Conservation (phyloP, 2,888 invertebrate species). For the Caenorhabditis zanzibari region DNA sequence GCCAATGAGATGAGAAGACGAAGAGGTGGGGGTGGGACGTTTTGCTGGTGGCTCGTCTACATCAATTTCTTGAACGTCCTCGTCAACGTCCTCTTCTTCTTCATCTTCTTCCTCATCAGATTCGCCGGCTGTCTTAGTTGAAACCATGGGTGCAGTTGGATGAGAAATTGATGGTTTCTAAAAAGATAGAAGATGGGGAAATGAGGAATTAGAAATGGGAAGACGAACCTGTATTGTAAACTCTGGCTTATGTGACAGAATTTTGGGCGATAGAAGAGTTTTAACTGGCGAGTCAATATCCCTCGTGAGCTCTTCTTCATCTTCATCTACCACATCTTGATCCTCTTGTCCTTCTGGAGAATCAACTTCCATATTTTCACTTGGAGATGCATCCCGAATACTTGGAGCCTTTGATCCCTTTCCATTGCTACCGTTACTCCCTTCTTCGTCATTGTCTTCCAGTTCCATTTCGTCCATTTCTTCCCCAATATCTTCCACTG, state of each 20-base stretch:
- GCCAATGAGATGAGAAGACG: slow-evolving; percentile 24
- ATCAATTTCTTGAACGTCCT: slow-evolving; percentile 1
- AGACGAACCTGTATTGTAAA: slow-evolving; percentile 17
- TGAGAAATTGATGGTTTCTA: slow-evolving; percentile 23
- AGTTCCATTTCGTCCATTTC: slow-evolving; percentile 35
- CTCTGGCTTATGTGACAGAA: slow-evolving; percentile 16
- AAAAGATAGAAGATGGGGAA: background rate
- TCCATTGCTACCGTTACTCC: slow-evolving; percentile 14
- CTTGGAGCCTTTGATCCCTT: slow-evolving; percentile 54
- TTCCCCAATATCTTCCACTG: slow-evolving; percentile 33
- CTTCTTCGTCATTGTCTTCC: slow-evolving; percentile 35
- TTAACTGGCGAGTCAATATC: slow-evolving; percentile 19
- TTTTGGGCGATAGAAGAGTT: slow-evolving; percentile 18
- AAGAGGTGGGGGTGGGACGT: slow-evolving; percentile 27
- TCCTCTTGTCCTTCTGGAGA: slow-evolving; percentile 47
- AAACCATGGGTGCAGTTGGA: background rate
- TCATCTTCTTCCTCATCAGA: slow-evolving; percentile 10
- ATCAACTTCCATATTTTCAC: slow-evolving; percentile 34
- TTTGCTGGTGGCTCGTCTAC: slow-evolving; percentile 35
- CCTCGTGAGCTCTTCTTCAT: slow-evolving; percentile 3
- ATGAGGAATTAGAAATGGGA: background rate
- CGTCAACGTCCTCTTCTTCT: background rate
- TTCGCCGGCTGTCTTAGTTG: background rate
- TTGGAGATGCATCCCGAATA: slow-evolving; percentile 27
- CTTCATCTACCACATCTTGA: slow-evolving; percentile 27